A percentile compares a stretch with the other conserved stretches of the same genome.
Evolutionary conservation across 2,888 invertebrate species (phyloP).

Genomic region (Drosophila limbata): DNA sequence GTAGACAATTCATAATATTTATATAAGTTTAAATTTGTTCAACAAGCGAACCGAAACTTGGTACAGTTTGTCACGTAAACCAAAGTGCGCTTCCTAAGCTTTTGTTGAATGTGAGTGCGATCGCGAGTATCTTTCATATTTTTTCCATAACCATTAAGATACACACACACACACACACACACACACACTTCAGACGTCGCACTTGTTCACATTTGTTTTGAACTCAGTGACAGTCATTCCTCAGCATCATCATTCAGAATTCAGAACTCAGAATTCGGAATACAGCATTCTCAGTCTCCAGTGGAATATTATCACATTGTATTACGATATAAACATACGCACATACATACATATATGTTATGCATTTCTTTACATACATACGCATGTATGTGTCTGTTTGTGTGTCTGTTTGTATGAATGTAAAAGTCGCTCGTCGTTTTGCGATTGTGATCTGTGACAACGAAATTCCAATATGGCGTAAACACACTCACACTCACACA

Average conservation of each 20-base stretch:
- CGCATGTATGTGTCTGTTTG: not conserved
- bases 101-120: conserved; percentile 52
- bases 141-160: conserved; percentile 76
- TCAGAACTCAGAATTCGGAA: conserved; percentile 31
- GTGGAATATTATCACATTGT: conserved; percentile 72
- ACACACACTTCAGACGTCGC: conserved; percentile 39
- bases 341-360: conserved; percentile 1
- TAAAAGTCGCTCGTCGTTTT: conserved; percentile 18
- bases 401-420: conserved; percentile 11
- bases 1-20: not conserved
- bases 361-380: conserved; percentile 8
- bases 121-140: conserved; percentile 67
- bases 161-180: conserved; percentile 29
- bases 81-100: conserved; percentile 65
- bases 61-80: conserved; percentile 63
- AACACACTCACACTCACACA: conserved; percentile 29
- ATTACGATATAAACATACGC: conserved; percentile 57
- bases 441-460: conserved; percentile 71
- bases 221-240: conserved; percentile 70
- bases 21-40: not conserved
- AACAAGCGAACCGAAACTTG: conserved; percentile 27
- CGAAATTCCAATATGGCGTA: conserved; percentile 82
- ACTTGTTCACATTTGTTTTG: conserved; percentile 65
- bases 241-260: conserved; percentile 39
- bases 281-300: conserved; percentile 53